A percentile compares a stretch with the other conserved stretches of the same genome.
These are phyloP conservation scores for Aphyosemion australe DNA, from an alignment of 2,113 vertebrate species.

Conservation along the genomic window DNA sequence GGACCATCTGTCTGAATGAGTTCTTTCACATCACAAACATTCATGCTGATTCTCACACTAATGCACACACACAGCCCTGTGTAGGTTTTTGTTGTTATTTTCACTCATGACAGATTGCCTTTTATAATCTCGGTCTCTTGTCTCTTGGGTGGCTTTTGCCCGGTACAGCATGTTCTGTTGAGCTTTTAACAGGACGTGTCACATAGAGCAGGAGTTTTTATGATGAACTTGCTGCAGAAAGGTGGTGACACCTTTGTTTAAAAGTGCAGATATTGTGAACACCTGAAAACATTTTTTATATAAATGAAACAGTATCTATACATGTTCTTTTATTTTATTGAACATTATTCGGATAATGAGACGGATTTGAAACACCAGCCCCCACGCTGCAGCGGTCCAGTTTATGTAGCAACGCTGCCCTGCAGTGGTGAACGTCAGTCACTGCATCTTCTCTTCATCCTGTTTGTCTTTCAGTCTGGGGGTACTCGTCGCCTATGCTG, in stretches of 20 bases:
- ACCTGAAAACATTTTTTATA: too few species aligned
- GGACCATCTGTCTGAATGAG: conserved; percentile 43
- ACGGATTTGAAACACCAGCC: too few species aligned
- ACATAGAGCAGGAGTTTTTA: background rate
- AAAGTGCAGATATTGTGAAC: too few species aligned
- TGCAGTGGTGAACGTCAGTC: conserved; percentile 36
- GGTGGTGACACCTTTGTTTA: too few species aligned
- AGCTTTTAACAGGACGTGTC: background rate
- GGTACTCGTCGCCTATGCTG: conserved; percentile 84
- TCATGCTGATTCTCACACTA: background rate
- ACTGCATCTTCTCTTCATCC: background rate
- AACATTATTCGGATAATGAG: too few species aligned
- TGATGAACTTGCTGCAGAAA: too few species aligned
- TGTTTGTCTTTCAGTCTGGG: conserved; percentile 81
- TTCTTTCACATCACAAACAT: conserved; percentile 41
- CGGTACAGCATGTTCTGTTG: background rate
- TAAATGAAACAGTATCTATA: too few species aligned
- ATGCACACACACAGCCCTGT: background rate
- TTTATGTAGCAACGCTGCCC: conserved; percentile 31
- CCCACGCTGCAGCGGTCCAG: background rate
- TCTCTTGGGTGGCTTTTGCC: background rate
- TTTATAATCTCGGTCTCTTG: background rate
- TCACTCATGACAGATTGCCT: background rate
- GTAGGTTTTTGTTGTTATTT: background rate
- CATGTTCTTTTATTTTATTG: too few species aligned